A percentile compares a stretch with the other conserved stretches of the same genome.
phyloP scores from a whole-genome alignment of 2,113 vertebrate species.

The Eurystomus gularis region DNA sequence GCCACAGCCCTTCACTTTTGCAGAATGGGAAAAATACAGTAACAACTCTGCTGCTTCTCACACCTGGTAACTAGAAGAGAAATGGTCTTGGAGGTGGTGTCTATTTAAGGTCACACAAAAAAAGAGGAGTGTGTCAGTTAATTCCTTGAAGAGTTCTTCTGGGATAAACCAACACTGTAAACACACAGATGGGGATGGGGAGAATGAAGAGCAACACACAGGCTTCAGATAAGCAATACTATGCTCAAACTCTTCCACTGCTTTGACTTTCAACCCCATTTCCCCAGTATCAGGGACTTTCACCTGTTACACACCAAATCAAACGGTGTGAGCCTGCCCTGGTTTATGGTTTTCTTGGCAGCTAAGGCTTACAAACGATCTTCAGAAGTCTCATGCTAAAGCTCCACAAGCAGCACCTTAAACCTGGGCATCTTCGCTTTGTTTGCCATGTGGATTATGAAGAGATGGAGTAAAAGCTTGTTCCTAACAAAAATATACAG shows the following conservation, averaged over 20 bases:
- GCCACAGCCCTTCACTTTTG: background rate
- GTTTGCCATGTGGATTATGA: background rate
- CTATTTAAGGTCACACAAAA: background rate
- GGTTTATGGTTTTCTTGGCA: background rate
- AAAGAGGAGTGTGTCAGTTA: background rate
- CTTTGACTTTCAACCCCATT: background rate
- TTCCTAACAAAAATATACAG: background rate
- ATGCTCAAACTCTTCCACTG: background rate
- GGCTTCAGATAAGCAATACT: background rate
- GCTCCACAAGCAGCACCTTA: background rate
- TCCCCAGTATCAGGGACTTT: background rate
- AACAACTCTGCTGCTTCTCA: background rate
- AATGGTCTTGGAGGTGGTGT: background rate
- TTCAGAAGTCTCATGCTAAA: background rate
- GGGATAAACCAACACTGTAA: background rate
- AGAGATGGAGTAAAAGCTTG: background rate
- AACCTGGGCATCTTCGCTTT: background rate
- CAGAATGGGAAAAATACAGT: background rate
- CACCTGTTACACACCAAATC: background rate
- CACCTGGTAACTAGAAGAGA: background rate
- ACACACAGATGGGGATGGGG: fast-evolving
- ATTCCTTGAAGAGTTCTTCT: background rate
- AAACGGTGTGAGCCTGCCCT: too few species aligned
- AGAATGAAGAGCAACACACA: background rate
- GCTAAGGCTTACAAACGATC: background rate